phyloP scores from a whole-genome alignment of 1,140 invertebrate genomes.

The Trichoplusia ni region DNA sequence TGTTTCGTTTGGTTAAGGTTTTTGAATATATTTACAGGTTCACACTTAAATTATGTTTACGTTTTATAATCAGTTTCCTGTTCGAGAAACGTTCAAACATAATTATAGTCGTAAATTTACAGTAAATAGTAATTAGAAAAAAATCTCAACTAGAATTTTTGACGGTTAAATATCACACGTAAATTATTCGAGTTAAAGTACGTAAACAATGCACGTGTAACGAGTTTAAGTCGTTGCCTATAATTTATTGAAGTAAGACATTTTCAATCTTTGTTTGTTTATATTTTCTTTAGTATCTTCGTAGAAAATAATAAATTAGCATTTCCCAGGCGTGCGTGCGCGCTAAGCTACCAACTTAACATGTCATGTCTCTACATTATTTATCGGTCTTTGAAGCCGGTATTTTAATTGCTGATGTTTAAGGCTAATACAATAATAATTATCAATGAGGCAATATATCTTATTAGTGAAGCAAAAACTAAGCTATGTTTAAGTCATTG shows the following conservation, averaged over 20 bases:
- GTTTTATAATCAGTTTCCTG: too few species aligned
- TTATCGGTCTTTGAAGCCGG: background rate
- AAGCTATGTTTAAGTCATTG: background rate
- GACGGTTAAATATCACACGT: background rate
- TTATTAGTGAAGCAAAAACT: background rate
- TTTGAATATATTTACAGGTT: background rate
- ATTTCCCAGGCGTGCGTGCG: background rate
- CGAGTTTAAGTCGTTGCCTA: too few species aligned
- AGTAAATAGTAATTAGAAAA: background rate
- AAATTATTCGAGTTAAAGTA: too few species aligned
- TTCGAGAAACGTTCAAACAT: too few species aligned
- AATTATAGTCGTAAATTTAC: too few species aligned
- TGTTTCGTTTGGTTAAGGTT: constrained; percentile 29
- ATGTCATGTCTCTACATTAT: constrained; percentile 1
- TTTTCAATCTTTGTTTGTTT: background rate
- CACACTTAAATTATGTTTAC: too few species aligned
- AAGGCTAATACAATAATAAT: background rate
- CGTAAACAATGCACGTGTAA: too few species aligned
- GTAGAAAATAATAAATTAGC: background rate
- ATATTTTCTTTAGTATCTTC: background rate
- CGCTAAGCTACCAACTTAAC: background rate
- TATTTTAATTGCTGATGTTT: constrained; percentile 2
- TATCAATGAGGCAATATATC: background rate
- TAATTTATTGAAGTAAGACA: too few species aligned
- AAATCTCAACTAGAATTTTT: background rate